phyloP scores from a whole-genome alignment of 2,113 vertebrate species.

The Prietella phreatophila region DNA sequence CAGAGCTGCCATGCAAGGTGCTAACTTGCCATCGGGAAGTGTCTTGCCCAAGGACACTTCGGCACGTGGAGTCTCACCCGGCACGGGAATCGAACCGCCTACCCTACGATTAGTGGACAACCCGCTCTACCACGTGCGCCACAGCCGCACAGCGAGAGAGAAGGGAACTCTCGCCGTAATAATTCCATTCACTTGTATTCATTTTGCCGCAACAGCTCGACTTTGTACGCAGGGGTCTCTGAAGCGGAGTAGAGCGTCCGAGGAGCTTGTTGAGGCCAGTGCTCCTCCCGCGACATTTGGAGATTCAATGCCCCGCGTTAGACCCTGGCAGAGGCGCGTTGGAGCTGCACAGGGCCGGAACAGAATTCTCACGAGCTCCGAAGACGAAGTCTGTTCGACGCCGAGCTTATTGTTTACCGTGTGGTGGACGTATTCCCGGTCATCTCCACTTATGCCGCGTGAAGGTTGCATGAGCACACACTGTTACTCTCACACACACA shows the following conservation, averaged over 20 bases:
- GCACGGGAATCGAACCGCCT: too few species aligned
- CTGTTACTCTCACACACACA: background rate
- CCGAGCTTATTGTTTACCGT: constrained; percentile 3
- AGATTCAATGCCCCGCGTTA: background rate
- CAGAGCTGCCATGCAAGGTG: too few species aligned
- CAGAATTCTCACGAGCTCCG: constrained; percentile 50
- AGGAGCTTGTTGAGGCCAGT: background rate
- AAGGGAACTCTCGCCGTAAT: background rate
- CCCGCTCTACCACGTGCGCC: too few species aligned
- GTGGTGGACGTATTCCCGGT: background rate
- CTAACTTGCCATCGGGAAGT: too few species aligned
- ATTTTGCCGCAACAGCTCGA: background rate
- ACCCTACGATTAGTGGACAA: too few species aligned
- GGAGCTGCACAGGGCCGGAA: constrained; percentile 39
- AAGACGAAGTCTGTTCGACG: constrained; percentile 48
- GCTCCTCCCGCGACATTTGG: constrained; percentile 10
- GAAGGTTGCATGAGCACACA: background rate
- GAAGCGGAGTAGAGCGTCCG: background rate
- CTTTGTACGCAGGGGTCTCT: background rate
- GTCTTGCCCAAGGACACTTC: too few species aligned
- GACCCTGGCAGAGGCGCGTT: constrained; percentile 28
- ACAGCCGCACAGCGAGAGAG: too few species aligned
- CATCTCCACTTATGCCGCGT: background rate
- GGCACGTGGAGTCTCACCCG: too few species aligned
- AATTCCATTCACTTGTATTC: background rate